phyloP scores from a whole-genome alignment of 2,888 invertebrate species.

The Xylocampa areola region DNA sequence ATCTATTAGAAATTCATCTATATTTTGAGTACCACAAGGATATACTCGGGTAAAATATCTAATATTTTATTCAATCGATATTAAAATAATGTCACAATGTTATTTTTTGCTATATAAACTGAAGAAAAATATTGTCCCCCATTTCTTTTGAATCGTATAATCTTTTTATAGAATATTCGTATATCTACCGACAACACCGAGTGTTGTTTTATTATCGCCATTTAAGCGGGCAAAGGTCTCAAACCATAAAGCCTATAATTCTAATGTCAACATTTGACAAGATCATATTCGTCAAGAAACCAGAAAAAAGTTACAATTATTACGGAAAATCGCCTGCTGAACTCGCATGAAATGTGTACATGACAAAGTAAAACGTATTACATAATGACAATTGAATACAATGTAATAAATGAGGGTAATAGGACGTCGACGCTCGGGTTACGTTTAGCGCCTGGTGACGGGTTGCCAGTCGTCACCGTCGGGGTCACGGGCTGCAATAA shows the following conservation, averaged over 20 bases:
- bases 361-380: slow-evolving; percentile 35
- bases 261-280: no score
- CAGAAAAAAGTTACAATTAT: neutral
- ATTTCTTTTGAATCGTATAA: no score
- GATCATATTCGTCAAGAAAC: neutral
- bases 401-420: slow-evolving; percentile 23
- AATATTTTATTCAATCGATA: slow-evolving; percentile 1
- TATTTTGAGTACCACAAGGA: neutral
- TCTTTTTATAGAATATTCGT: no score
- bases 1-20: neutral
- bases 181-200: no score
- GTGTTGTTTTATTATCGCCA: no score
- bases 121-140: neutral
- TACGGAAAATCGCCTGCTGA: slow-evolving; percentile 30
- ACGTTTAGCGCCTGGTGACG: slow-evolving; percentile 85
- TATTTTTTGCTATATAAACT: slow-evolving; percentile 2
- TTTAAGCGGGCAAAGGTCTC: no score
- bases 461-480: slow-evolving; percentile 91
- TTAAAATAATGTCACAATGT: neutral
- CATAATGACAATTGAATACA: slow-evolving; percentile 56
- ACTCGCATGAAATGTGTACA: no score
- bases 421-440: slow-evolving; percentile 1
- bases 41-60: slow-evolving; percentile 6
- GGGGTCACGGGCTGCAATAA: slow-evolving; percentile 82
- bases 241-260: no score